Evolutionary conservation across 2,797 vertebrate genomes (phyloP).

Genomic region (Alectoris magna): DNA sequence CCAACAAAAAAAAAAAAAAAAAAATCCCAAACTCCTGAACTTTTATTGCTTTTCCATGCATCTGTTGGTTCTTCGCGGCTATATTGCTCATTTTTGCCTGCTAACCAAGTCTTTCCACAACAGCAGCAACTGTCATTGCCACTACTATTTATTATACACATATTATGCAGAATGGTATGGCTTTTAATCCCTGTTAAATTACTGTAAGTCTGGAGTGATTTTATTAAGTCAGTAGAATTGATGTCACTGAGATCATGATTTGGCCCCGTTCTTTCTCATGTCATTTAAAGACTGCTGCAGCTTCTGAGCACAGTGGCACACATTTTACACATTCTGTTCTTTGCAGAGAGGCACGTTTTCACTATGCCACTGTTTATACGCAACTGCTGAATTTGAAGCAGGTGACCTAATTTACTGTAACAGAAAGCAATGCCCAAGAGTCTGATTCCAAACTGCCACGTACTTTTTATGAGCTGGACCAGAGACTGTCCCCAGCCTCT

Average conservation of each 20-base stretch:
- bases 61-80: neutral
- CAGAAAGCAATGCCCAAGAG: neutral
- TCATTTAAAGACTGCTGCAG: neutral
- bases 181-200: neutral
- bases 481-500: neutral
- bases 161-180: neutral
- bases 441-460: slow-evolving; percentile 55
- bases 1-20: neutral
- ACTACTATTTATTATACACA: neutral
- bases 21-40: neutral
- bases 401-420: slow-evolving; percentile 44
- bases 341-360: neutral
- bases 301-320: slow-evolving; percentile 16
- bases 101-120: neutral
- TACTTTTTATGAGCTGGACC: slow-evolving; percentile 30
- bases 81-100: neutral
- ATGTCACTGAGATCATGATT: neutral
- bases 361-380: neutral
- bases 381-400: neutral
- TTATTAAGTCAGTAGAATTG: neutral
- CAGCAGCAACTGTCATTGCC: neutral
- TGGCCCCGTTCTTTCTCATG: neutral
- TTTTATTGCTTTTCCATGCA: slow-evolving; percentile 41
- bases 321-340: slow-evolving; percentile 16
- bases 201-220: neutral